Percentiles rank a stretch among this genome's conserved stretches.
phyloP scores from a whole-genome alignment of 2,797 vertebrate species.

The Peromyscus nudipes region DNA sequence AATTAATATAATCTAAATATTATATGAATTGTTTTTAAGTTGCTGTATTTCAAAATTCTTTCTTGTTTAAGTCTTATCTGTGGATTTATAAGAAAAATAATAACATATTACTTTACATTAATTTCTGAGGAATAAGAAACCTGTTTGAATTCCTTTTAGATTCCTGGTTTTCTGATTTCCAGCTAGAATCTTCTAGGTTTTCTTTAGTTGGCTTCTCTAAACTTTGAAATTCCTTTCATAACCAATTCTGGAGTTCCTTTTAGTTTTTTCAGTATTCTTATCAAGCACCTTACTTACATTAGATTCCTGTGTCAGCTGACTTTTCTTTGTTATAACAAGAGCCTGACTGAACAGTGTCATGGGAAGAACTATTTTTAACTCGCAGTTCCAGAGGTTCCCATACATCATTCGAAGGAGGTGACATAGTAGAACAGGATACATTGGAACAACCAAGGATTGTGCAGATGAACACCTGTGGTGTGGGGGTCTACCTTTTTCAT shows the following conservation, averaged over 20 bases:
- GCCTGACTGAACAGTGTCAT: background rate
- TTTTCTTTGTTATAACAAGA: background rate
- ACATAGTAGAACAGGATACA: background rate
- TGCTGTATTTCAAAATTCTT: background rate
- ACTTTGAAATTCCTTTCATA: background rate
- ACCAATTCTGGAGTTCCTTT: background rate
- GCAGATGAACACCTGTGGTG: background rate
- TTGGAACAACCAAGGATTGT: background rate
- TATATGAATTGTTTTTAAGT: background rate
- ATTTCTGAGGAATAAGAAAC: slow-evolving; percentile 2
- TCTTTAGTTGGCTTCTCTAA: background rate
- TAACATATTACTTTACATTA: background rate
- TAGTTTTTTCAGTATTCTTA: background rate
- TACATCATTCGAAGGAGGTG: background rate
- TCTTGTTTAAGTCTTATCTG: background rate
- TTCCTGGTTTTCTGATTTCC: background rate
- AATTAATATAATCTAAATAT: background rate
- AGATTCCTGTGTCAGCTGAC: background rate
- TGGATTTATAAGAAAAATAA: slow-evolving; percentile 8
- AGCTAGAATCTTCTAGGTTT: background rate
- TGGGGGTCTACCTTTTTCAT: background rate
- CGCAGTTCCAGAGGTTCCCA: background rate
- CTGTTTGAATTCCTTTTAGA: too few relatives aligned
- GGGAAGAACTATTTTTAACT: background rate
- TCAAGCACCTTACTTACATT: background rate